These are phyloP conservation scores for Pteronura brasiliensis DNA, from an alignment of 2,113 vertebrate genomes.

Conservation along the genomic window DNA sequence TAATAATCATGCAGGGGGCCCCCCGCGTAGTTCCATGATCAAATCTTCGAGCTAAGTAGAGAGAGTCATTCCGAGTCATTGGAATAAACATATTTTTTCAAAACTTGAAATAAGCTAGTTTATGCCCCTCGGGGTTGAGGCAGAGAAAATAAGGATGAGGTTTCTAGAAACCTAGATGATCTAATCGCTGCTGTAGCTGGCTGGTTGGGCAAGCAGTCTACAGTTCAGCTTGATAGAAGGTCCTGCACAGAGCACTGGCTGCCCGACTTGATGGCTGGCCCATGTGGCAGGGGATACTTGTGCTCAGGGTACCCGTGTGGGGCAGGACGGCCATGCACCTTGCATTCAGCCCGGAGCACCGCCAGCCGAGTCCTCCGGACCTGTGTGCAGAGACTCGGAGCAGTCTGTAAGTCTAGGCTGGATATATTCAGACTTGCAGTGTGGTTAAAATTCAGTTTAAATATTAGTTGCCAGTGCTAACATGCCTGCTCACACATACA, in stretches of 20 bases:
- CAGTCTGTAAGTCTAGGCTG: background rate
- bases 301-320: background rate
- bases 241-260: background rate
- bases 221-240: background rate
- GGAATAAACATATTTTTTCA: constrained; percentile 50
- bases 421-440: background rate
- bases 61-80: background rate
- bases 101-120: constrained; percentile 42
- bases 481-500: background rate
- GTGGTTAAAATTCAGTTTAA: background rate
- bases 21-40: background rate
- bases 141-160: background rate
- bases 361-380: background rate
- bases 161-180: constrained; percentile 28
- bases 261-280: background rate
- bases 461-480: background rate
- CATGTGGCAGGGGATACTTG: background rate
- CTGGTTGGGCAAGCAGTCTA: background rate
- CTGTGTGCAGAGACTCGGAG: background rate
- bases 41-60: background rate
- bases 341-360: background rate
- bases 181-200: background rate
- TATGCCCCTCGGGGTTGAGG: background rate
- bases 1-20: background rate
- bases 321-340: background rate